Evolutionary conservation across 2,888 invertebrate genomes (phyloP).

Genomic region (Conops quadrifasciatus): DNA sequence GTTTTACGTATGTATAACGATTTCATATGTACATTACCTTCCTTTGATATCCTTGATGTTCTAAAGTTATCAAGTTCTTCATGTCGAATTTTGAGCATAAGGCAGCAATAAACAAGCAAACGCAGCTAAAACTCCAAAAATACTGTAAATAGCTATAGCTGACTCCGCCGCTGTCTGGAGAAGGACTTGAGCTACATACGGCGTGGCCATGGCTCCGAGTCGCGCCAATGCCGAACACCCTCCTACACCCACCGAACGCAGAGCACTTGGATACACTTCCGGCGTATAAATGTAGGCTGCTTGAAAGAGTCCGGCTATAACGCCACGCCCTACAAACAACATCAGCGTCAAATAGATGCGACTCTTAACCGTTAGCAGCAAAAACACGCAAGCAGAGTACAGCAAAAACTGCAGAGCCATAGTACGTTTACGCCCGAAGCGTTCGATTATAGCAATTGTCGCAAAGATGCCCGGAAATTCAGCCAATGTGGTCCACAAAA

Average conservation of each 20-base stretch:
- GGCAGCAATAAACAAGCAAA: slow-evolving; percentile 72
- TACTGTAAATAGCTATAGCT: slow-evolving; percentile 71
- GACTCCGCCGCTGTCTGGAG: slow-evolving; percentile 69
- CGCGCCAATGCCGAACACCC: slow-evolving; percentile 91
- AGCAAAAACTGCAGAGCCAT: slow-evolving; percentile 93
- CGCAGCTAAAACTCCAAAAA: slow-evolving; percentile 70
- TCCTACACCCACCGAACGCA: slow-evolving; percentile 90
- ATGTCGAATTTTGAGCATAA: slow-evolving; percentile 22
- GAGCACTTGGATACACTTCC: slow-evolving; percentile 91
- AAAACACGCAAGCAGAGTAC: slow-evolving; percentile 79
- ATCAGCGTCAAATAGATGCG: slow-evolving; percentile 81
- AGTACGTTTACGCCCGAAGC: slow-evolving; percentile 88
- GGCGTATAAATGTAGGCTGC: slow-evolving; percentile 96
- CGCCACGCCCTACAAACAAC: slow-evolving; percentile 87
- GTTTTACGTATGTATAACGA: no score
- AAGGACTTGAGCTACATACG: slow-evolving; percentile 90
- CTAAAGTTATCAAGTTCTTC: background rate
- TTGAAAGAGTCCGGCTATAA: slow-evolving; percentile 94
- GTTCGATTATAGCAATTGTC: slow-evolving; percentile 88
- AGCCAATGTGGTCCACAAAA: slow-evolving; percentile 92
- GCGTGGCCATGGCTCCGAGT: slow-evolving; percentile 92
- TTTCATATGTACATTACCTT: no score
- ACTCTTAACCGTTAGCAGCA: slow-evolving; percentile 68
- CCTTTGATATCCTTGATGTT: background rate
- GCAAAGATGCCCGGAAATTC: slow-evolving; percentile 94